Evolutionary conservation across 2,797 vertebrate species (phyloP).

Genomic region (Acipenser ruthenus): DNA sequence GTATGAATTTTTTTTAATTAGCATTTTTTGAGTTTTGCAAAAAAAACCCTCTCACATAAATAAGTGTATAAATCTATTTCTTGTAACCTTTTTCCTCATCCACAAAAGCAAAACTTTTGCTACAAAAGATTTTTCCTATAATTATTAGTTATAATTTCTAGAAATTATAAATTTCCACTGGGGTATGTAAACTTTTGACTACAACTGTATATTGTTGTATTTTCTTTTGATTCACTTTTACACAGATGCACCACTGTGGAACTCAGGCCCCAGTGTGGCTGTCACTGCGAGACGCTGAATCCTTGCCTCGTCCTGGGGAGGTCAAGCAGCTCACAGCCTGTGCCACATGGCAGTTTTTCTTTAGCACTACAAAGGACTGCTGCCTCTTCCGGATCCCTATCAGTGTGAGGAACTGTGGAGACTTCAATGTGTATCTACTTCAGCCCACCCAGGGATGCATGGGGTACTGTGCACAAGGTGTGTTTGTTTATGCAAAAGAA

Average conservation of each 20-base stretch:
- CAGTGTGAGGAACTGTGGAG: conserved; percentile 76
- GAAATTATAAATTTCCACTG: neutral
- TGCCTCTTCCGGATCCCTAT: conserved; percentile 83
- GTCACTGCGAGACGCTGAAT: conserved; percentile 66
- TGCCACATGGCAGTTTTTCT: conserved; percentile 76
- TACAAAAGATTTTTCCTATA: neutral
- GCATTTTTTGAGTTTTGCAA: no score
- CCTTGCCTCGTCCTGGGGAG: conserved; percentile 67
- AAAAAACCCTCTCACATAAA: no score
- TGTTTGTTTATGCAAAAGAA: conserved; percentile 8
- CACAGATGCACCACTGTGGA: conserved; percentile 79
- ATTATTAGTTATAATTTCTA: neutral
- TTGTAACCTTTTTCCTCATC: no score
- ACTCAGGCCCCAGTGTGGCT: conserved; percentile 87
- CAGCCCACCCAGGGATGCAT: conserved; percentile 86
- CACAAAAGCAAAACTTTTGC: neutral
- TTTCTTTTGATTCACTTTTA: neutral
- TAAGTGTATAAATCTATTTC: no score
- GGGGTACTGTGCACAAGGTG: conserved; percentile 86
- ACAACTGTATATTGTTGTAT: conserved; percentile 15
- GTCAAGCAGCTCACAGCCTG: conserved; percentile 73
- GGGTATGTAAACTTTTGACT: neutral
- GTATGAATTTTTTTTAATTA: no score
- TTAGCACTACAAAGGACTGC: conserved; percentile 65
- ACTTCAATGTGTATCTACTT: conserved; percentile 80